Conservation (phyloP, 2,888 invertebrate species). For the Lumbricus terrestris region DNA sequence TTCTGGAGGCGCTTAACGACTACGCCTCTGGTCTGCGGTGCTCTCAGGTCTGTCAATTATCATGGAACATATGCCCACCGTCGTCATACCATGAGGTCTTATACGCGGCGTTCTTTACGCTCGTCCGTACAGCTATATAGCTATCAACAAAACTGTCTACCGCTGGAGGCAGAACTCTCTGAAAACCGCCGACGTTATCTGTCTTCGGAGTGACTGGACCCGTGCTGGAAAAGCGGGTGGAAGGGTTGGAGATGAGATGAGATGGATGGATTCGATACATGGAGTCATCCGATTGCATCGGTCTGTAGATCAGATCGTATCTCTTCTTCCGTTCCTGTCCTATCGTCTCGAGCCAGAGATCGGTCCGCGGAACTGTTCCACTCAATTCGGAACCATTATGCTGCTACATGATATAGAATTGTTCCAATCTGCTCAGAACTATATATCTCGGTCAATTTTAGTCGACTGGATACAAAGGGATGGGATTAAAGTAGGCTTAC, state of each 20-base stretch:
- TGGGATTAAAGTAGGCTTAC: neutral
- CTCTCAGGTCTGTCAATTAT: neutral
- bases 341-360: neutral
- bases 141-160: constrained; percentile 3
- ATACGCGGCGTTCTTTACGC: neutral
- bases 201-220: neutral
- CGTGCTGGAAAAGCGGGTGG: neutral
- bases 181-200: neutral
- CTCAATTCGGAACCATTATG: neutral
- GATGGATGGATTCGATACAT: neutral
- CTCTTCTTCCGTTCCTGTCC: neutral
- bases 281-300: neutral
- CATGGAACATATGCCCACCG: neutral
- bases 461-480: neutral
- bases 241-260: neutral
- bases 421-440: neutral
- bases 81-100: neutral
- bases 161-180: neutral
- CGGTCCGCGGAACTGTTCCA: neutral
- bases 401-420: neutral
- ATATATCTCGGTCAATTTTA: neutral
- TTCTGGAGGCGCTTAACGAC: neutral
- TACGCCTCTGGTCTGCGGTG: neutral
- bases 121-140: neutral
- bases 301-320: neutral